These are phyloP conservation scores for Ochropacha duplaris DNA, from an alignment of 2,888 invertebrate species.

Conservation along the genomic window DNA sequence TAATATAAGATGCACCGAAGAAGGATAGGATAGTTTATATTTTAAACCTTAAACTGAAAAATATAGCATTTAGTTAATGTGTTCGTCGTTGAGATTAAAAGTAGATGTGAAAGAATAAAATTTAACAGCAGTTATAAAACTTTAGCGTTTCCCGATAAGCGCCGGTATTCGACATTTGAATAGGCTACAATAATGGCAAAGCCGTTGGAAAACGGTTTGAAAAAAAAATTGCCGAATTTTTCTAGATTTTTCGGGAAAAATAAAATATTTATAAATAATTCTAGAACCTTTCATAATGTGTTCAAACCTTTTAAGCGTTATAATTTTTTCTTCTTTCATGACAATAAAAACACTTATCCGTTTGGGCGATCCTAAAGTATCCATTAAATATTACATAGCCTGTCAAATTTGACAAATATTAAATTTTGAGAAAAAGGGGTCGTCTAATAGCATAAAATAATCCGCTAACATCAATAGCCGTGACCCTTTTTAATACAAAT, in stretches of 20 bases:
- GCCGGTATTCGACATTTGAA: constrained; percentile 37
- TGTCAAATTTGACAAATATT: background rate
- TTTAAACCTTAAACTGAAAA: no score
- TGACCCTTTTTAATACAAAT: constrained; percentile 25
- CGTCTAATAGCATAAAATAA: background rate
- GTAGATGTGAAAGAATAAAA: constrained; percentile 53
- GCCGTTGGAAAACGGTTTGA: background rate
- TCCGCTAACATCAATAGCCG: background rate
- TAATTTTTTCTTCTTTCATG: no score
- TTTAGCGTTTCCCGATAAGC: constrained; percentile 60
- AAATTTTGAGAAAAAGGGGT: background rate
- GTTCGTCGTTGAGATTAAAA: constrained; percentile 34
- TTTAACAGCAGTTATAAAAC: constrained; percentile 58
- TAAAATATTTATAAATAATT: no score
- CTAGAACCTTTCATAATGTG: no score
- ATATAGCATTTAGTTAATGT: no score
- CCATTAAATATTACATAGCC: background rate
- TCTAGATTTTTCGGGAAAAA: background rate
- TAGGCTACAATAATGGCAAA: constrained; percentile 30
- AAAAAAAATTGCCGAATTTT: background rate
- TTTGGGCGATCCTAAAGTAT: no score
- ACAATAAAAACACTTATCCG: no score
- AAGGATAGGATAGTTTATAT: no score
- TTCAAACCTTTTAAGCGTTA: no score
- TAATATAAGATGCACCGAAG: no score